phyloP scores from a whole-genome alignment of 2,888 invertebrate genomes.

The Eupithecia subumbrata region DNA sequence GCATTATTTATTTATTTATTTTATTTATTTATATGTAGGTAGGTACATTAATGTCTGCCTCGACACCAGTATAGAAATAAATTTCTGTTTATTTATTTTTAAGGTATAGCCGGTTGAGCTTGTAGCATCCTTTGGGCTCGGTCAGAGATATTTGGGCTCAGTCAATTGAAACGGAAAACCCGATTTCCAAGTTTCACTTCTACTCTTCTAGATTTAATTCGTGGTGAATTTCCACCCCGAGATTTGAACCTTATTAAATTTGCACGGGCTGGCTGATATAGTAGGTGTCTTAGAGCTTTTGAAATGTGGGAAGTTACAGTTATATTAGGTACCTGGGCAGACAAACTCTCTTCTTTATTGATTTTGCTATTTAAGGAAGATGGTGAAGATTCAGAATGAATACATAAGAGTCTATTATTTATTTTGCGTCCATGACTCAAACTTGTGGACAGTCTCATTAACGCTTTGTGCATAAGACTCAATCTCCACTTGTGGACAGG shows the following conservation, averaged over 20 bases:
- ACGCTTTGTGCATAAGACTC: too few relatives aligned
- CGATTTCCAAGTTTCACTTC: conserved; percentile 14
- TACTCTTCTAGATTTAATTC: conserved; percentile 5
- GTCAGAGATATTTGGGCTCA: background rate
- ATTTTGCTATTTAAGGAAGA: background rate
- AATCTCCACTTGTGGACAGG: too few relatives aligned
- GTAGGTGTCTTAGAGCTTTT: conserved; percentile 40
- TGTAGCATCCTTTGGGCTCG: background rate
- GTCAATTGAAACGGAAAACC: background rate
- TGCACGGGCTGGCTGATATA: conserved; percentile 58
- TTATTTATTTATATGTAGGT: too few relatives aligned
- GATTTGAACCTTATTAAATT: conserved; percentile 61
- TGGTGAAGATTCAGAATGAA: background rate
- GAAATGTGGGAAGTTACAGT: conserved; percentile 34
- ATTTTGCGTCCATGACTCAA: too few relatives aligned
- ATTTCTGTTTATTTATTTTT: background rate
- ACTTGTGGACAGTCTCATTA: too few relatives aligned
- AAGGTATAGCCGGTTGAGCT: background rate
- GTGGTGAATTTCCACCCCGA: conserved; percentile 36
- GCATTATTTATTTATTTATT: too few relatives aligned
- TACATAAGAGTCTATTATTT: background rate
- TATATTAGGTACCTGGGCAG: conserved; percentile 16
- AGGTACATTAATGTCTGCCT: too few relatives aligned
- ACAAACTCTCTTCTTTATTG: conserved; percentile 6
- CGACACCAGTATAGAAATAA: background rate